Base-by-base conservation (phyloP, 2,113 vertebrate species). In the Calyptomena viridis region DNA sequence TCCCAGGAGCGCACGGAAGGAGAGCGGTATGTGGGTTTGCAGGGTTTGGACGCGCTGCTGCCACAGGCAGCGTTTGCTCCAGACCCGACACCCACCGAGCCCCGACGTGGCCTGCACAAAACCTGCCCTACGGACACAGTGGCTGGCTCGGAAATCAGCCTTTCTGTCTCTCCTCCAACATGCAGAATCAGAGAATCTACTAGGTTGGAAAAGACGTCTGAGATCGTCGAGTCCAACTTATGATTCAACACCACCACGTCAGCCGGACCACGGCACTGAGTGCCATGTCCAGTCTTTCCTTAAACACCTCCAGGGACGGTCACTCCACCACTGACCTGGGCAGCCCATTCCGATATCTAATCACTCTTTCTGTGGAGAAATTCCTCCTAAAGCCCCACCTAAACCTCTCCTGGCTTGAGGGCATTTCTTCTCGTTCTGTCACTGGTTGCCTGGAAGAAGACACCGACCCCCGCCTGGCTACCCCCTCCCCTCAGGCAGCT, bases 1-100 rank as follows among this genome's bases (percentile, higher is more conserved):
- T 49, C 11, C 53, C 5, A 3, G 8, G 35, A 3, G 11, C 5
- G 47, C 28, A 17, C 1, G 0, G 7, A 42, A 24, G 18, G 44
- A 11, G 11, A 13, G 37, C 35, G 5, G 30, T 3, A 0, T 0
- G 28, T 5, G 21, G 19, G 2, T 40, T 40, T 6, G 46, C 10
- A 42, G 47, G 28, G 33, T 22, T 14, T 2, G n/a, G n/a, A n/a
- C n/a, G n/a, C n/a, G n/a, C n/a, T n/a, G n/a, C n/a, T 2, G 5
- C 31, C 55, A 14, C 7, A 59, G 37, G 35, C 37, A 23, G 50
- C 6, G 1, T 33, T 27, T 24, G 30, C 22, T 59, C 56, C n/a
- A 35, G n/a, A n/a, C n/a, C n/a, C n/a, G 7, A 3, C 6, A 23
- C 23, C n/a, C n/a, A n/a, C n/a, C n/a, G n/a, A n/a, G n/a, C n/a